Evolutionary conservation across 2,888 invertebrate species (phyloP), one percentile per base, ranked within the genome.

Genomic region (Drosophila crucigera): DNA sequence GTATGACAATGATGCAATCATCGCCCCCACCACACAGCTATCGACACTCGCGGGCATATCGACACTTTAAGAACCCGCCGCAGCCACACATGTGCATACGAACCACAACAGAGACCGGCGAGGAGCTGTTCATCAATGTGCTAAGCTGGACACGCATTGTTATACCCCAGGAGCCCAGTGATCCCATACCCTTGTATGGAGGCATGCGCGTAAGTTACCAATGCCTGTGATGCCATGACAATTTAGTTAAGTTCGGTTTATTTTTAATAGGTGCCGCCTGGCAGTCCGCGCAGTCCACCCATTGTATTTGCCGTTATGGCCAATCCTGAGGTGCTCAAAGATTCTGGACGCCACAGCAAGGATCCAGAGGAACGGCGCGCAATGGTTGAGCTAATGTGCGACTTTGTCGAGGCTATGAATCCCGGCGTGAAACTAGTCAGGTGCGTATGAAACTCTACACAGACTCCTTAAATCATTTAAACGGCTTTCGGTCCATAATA

Each of bases 81-180:
- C 96, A 96, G 80, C 96, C 96, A 16, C 96, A 96, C 92, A 96
- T 96, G 96, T 96, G 96, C 92, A 94, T 96, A 91, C 95, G 94
- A 79, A 95, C 95, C 80, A 94, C 95, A 28, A 93, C 94, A 1
- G 94, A 95, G 71, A 76, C 91, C 31, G 94, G 93, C 22, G 92
- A 92, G 68, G 95, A 95, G 85, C 91, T 95, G 47, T 95, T 94
- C 81, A 95, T 96, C 76, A 96, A 96, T 92, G 96, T 96, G 49
- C 91, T 96, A 58, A 96, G 96, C 85, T 96, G 96, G 96, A 96
- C 95, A 81, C 95, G 96, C 91, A 95, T 96, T 80, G 95, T 95
- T 1, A 95, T 95, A 91, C 96, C 96, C 22, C 94, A 95, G 77
- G 95, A 95, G 86, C 95, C 95, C 77, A 95, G 95, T 61, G 95